Percentiles rank a stretch among this genome's conserved stretches.
Evolutionary conservation across 2,797 vertebrate species (phyloP).

Genomic region (Anisognathus igniventris): DNA sequence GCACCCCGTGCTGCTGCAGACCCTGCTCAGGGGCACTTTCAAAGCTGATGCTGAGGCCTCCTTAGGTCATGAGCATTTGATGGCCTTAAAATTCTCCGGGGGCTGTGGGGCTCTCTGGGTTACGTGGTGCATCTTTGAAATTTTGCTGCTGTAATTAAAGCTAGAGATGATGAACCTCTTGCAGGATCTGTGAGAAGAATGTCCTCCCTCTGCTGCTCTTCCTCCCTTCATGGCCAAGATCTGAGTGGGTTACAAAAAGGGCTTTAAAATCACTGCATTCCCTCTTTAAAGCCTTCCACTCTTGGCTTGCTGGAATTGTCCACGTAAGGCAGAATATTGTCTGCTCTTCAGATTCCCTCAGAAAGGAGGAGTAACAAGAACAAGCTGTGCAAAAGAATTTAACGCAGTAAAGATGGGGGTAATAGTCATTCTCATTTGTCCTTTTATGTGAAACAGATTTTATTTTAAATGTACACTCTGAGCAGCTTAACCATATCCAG

Average conservation of each 20-base stretch:
- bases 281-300: background rate
- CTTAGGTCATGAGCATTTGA: background rate
- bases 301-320: slow-evolving; percentile 13
- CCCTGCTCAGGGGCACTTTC: background rate
- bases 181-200: background rate
- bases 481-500: slow-evolving; percentile 70
- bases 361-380: slow-evolving; percentile 73
- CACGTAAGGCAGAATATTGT: slow-evolving; percentile 45
- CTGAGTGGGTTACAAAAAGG: background rate
- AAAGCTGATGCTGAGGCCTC: background rate
- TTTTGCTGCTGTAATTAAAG: background rate
- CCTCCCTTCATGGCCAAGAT: background rate
- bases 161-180: background rate
- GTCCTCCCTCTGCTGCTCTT: background rate
- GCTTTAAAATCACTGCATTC: background rate
- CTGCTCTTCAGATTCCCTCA: slow-evolving; percentile 48
- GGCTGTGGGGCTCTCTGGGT: background rate
- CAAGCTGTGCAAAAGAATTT: slow-evolving; percentile 75
- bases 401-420: slow-evolving; percentile 70
- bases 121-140: background rate
- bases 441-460: slow-evolving; percentile 81
- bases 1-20: background rate
- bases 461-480: slow-evolving; percentile 64
- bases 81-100: background rate
- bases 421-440: slow-evolving; percentile 75